Evolutionary conservation across 2,888 invertebrate species (phyloP), one percentile per base, ranked within the genome.

Genomic region (Chesias legatella): DNA sequence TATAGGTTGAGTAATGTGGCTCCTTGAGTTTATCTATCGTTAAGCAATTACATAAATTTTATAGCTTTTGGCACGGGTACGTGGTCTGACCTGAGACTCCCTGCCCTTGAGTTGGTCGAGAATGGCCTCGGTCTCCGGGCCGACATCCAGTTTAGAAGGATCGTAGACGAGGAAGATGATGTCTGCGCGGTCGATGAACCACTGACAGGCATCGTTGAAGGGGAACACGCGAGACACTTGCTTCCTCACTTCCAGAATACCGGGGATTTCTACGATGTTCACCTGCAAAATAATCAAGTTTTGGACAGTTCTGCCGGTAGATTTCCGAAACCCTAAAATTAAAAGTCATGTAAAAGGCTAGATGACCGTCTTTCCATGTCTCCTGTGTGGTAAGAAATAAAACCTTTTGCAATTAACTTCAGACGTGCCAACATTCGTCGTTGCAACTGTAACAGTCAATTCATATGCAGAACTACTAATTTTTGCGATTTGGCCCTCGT

Each of bases 101-200:
- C 96, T 92, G 67, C 97, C 97, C 86, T 98, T 98, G 36, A 98
- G 91, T 82, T 97, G 97, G 80, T 97, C 97, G 59, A 98, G 91
- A 70, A 98, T 95, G 45, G 96, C 96, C 89, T 98, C 97, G 38
- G 98, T 95, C 86, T 98, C 97, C 50, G 95, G 95, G 39, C 98
- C 98, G 49, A 97, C 97, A 75, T 98, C 98, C 60, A 98, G 90
- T 86, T 98, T 98, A 22, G 96, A 94, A 46, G 98, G 97, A 85
- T 98, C 98, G 76, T 98, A 98, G 21, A 98, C 95, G 41, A 98
- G 90, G 88, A 98, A 97, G 73, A 98, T 97, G 58, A 98, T 95
- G 75, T 98, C 97, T 11, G 98, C 97, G 48, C 97, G 92, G 81
- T 98, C 97, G 67, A 98, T 97, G 85, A 98, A 98, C 98, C 98